Base-by-base conservation (phyloP, 2,797 vertebrate species). In the Acipenser ruthenus region DNA sequence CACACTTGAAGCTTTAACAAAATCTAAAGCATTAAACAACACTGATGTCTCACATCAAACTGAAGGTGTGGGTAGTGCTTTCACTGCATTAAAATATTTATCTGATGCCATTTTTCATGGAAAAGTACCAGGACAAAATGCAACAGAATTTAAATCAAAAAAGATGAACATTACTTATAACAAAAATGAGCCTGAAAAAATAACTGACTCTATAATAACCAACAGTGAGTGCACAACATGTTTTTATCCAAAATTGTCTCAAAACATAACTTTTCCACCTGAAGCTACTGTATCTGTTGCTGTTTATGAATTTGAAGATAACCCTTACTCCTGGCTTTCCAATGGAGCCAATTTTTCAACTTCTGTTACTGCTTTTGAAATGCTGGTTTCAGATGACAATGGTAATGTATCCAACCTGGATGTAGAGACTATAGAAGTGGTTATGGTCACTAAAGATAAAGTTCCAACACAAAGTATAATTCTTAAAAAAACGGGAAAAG, bases 241-340 rank as follows among this genome's bases (percentile, higher is more conserved):
- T 63, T 80, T 87, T 52, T 76, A 65, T 11, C 76, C 74, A 0
- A 66, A 11, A 0, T 12, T 87, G 13, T 37, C 0, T 1, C 67
- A 6, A 15, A 11, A 51, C 1, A 0, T 12, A 11, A 66, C 74
- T 13, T 2, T 72, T 49, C 0, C 49, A 0, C 2, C 1, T 0
- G 49, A 75, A 4, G 62, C 79, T 2, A 76, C 70, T 0, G 8
- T 88, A 59, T 81, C 81, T 2, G 68, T 72, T 8, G 73, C 75
- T 8, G 8, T 84, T 67, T 86, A 76, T 73, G 81, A 83, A 59
- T 89, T 89, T 71, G 50, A 79, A 1, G 65, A 77, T 0, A 82
- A 75, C 58, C 83, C 84, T 1, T 84, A 89, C 67, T 82, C 82
- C 9, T 86, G 87, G 86, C 48, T 88, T 62, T 71, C 1, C 8